Percentiles rank a stretch among this genome's conserved stretches.
Evolutionary conservation across 2,888 invertebrate species (phyloP).

Genomic region (Scaptomyza caliginosa): DNA sequence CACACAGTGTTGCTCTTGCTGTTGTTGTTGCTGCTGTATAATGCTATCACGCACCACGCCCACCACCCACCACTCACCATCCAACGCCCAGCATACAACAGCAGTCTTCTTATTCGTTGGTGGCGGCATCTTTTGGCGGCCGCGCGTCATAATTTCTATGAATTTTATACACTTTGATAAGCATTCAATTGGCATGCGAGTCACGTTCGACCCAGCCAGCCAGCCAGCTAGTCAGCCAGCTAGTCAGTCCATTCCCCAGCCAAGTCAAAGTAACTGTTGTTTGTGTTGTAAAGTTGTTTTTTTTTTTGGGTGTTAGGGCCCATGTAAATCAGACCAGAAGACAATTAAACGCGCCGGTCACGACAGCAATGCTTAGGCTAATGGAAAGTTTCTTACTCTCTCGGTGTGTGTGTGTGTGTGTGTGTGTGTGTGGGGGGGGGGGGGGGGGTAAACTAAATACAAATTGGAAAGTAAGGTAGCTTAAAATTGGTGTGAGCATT

Average conservation of each 20-base stretch:
- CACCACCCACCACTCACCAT: neutral
- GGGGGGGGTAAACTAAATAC: too few relatives aligned
- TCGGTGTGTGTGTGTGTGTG: neutral
- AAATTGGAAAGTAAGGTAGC: neutral
- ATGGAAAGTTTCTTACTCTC: conserved; percentile 42
- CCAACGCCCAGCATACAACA: too few relatives aligned
- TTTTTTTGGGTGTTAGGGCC: conserved; percentile 23
- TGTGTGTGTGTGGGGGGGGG: neutral
- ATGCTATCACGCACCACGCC: too few relatives aligned
- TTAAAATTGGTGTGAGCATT: too few relatives aligned
- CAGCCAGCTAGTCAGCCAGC: conserved; percentile 6
- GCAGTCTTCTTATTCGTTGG: neutral
- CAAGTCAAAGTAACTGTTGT: conserved; percentile 24
- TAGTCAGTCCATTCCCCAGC: neutral
- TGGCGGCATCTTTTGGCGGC: conserved; percentile 44
- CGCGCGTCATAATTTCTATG: conserved; percentile 78
- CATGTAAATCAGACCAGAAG: conserved; percentile 68
- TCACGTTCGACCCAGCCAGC: conserved; percentile 52
- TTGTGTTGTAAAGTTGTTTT: conserved; percentile 37
- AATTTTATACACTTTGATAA: conserved; percentile 76
- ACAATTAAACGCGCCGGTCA: conserved; percentile 71
- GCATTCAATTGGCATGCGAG: conserved; percentile 72
- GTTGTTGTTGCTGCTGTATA: neutral
- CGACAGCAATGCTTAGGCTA: conserved; percentile 68
- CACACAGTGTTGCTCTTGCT: conserved; percentile 47